Evolutionary conservation across 53 echinoderm and acorn worm genomes (phyloP).

Genomic region (Antedon mediterranea): DNA sequence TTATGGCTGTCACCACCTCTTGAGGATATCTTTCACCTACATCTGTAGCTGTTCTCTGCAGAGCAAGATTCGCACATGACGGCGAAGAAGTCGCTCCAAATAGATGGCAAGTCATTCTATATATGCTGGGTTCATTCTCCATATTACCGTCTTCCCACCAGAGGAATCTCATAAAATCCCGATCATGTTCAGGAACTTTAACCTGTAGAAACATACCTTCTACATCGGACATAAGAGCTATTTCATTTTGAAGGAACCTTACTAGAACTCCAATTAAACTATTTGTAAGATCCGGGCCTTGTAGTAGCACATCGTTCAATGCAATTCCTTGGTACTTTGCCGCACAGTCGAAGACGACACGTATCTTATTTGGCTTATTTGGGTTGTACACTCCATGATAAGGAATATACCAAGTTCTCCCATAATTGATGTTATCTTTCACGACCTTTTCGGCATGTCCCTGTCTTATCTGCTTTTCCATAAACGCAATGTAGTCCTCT

Average conservation of each 20-base stretch:
- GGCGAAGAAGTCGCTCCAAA: conserved; percentile 38
- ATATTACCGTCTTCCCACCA: conserved; percentile 37
- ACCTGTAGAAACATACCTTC: conserved; percentile 52
- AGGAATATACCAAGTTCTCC: background rate
- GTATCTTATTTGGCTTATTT: background rate
- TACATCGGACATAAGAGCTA: conserved; percentile 25
- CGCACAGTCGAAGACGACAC: background rate
- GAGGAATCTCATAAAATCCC: conserved; percentile 32
- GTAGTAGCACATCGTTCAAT: conserved; percentile 14
- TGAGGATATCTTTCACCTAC: background rate
- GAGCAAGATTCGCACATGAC: conserved; percentile 29
- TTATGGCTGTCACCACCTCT: conserved; percentile 5
- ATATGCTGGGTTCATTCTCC: conserved; percentile 2
- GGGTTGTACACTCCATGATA: background rate
- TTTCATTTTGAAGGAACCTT: conserved; percentile 7
- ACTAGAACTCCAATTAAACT: conserved; percentile 13
- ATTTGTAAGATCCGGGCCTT: conserved; percentile 19
- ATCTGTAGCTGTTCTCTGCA: conserved; percentile 23
- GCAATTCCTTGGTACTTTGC: conserved; percentile 2
- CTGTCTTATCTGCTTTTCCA: background rate
- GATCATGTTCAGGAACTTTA: conserved; percentile 14
- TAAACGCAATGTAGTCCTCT: conserved; percentile 2
- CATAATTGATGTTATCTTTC: background rate
- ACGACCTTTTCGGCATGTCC: background rate
- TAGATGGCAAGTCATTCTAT: conserved; percentile 26